Conservation (phyloP, 1,140 invertebrate species). For the Sminthurides bifidus region DNA sequence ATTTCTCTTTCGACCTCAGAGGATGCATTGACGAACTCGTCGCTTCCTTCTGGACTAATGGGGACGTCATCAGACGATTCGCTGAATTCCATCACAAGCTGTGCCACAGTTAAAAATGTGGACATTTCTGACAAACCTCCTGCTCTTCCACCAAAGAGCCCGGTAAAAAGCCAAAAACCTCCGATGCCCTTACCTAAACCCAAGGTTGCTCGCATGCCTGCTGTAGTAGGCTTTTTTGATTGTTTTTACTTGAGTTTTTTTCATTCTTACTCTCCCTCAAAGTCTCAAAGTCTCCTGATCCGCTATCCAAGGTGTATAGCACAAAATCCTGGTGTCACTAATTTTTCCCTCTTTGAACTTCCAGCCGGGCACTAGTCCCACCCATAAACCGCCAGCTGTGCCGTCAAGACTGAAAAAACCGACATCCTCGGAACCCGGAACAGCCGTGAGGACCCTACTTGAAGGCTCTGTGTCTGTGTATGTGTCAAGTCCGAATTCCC, state of each 20-base stretch:
- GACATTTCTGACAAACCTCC: constrained; percentile 12
- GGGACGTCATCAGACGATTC: constrained; percentile 31
- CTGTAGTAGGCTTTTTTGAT: too few species aligned
- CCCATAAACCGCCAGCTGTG: neutral
- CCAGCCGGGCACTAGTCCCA: too few species aligned
- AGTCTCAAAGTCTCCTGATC: too few species aligned
- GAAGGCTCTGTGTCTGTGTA: neutral
- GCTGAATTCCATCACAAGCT: constrained; percentile 32
- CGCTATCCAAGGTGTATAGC: too few species aligned
- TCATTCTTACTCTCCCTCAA: too few species aligned
- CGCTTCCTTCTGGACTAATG: neutral
- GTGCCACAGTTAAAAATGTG: constrained; percentile 33
- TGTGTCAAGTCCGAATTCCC: neutral
- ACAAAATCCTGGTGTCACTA: too few species aligned
- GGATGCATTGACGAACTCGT: constrained; percentile 7
- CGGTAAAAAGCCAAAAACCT: constrained; percentile 1
- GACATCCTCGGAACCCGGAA: neutral
- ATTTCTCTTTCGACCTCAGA: constrained; percentile 15
- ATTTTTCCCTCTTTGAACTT: too few species aligned
- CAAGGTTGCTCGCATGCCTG: too few species aligned
- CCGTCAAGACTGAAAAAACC: constrained; percentile 10
- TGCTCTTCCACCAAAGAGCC: neutral
- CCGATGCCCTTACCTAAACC: constrained; percentile 4
- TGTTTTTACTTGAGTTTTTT: too few species aligned
- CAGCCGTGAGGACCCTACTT: neutral